Base-by-base conservation (phyloP, 2,797 vertebrate genomes). In the Siniperca obscura region DNA sequence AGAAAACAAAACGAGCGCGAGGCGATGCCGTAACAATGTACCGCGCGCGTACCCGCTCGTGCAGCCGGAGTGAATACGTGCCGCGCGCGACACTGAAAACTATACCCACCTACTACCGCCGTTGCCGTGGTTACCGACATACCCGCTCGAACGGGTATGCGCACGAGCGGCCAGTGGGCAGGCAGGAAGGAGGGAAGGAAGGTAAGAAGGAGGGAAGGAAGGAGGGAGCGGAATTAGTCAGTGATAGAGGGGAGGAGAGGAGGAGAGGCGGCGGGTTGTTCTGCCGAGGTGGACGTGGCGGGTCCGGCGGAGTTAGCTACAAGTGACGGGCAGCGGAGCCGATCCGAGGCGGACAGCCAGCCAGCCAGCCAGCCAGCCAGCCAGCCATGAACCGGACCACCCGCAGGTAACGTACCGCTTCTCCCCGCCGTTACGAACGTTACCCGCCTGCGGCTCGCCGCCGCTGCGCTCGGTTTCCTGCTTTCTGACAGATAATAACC, bases 281-380 rank as follows among this genome's bases (percentile, higher is more conserved):
- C 84, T 93, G 93, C 89, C 90, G 93, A 93, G 93, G 95, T 91
- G 95, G 96, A 96, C 96, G 96, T 96, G 96, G 96, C 95, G 95
- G 93, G 90, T 95, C 94, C 94, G 88, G 87, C 76, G 81, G 92
- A 94, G 89, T 82, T 70, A 91, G 87, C 88, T 84, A 67, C 81
- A 78, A 92, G 88, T 82, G 87, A 87, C 85, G 88, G 90, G 86
- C 84, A 87, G 87, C 66, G 85, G 80, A 84, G 70, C 91, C 87
- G 82, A 90, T 81, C 79, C 77, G 85, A 86, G 62, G 67, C 56
- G 81, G 88, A 89, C 86, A 74, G 61, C 66, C 73, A 74, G 61
- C 66, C 73, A 71, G 84, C 87, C 91, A 94, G n/a, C n/a, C n/a
- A n/a, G n/a, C n/a, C 86, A 74, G 61, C 66, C 73, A 74, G 61